Base-by-base conservation (phyloP, 2,888 invertebrate species). In the Pandemis heparana region DNA sequence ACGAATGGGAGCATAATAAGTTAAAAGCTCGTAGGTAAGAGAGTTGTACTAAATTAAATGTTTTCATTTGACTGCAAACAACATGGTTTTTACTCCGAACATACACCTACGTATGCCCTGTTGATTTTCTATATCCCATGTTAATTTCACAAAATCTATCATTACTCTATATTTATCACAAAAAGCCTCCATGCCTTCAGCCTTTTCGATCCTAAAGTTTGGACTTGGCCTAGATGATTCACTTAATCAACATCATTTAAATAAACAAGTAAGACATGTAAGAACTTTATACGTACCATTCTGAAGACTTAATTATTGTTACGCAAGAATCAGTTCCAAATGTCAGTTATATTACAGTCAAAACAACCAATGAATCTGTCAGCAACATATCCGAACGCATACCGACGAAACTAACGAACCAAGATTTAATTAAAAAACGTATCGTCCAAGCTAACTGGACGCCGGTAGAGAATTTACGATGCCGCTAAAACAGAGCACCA, bases 341-440 rank as follows among this genome's bases (percentile, higher is more conserved):
- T 76, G 77, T 77, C 79, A 75, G 78, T 81, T 82, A 80, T 81
- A 70, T 53, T 72, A 77, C 76, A 77, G 79, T 80, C 77, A 78
- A 80, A 80, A 80, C 76, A 74, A 77, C 80, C 77, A 81, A 81
- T 83, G 80, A 82, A 83, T 83, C 82, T 82, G 82, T 84, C 79
- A 81, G 80, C 78, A 77, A 78, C 76, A 83, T 82, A 81, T 81
- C 81, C 80, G 79, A 80, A 79, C 77, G 77, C 79, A 83, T 85
- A 84, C 85, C 81, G 79, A 83, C 81, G 81, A 79, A 85, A 84
- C 84, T 87, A 89, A 91, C 88, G 87, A 88, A 87, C 83, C 78
- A 79, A 86, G 83, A 89, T 90, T 92, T 92, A 91, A 93, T 92
- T 93, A 88, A 89, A 53, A 90, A 89, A 89, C 83, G 80, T 86